Evolutionary conservation across 2,113 vertebrate species (phyloP).

Genomic region (Podarcis cretensis): DNA sequence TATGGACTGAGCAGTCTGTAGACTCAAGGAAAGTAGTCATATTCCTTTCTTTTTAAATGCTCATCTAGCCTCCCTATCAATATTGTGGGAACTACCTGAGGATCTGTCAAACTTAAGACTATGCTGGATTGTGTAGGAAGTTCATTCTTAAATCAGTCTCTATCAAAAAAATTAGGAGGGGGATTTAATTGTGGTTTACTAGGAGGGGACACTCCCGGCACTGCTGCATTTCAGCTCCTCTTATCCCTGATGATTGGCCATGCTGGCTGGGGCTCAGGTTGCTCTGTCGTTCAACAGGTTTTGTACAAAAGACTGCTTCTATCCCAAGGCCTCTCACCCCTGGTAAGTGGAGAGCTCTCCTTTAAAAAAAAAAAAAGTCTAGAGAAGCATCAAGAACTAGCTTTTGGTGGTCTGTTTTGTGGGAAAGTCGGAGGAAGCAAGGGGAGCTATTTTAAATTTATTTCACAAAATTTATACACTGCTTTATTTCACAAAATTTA

Average conservation of each 20-base stretch:
- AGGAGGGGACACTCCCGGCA: not conserved
- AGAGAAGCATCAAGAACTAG: not conserved
- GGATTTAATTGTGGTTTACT: not conserved
- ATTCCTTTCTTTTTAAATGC: not conserved
- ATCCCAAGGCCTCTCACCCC: not conserved
- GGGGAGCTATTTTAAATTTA: no score
- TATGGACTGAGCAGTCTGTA: not conserved
- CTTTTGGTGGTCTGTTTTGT: not conserved
- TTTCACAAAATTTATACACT: no score
- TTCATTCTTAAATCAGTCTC: not conserved
- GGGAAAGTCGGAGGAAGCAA: not conserved
- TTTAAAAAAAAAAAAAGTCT: no score
- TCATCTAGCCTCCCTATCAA: not conserved
- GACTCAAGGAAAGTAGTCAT: not conserved
- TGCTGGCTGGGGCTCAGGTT: not conserved
- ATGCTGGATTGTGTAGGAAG: not conserved
- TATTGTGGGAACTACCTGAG: not conserved
- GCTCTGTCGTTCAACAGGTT: not conserved
- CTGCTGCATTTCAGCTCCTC: not conserved
- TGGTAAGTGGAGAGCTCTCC: not conserved
- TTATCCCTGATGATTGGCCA: not conserved
- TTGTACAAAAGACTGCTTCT: no score
- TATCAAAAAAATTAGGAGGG: not conserved
- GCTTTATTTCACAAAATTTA: no score
- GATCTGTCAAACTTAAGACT: not conserved